Percentiles rank a stretch among this genome's conserved stretches.
Evolutionary conservation across 2,113 vertebrate genomes (phyloP).

Genomic region (Bufo gargarizans): DNA sequence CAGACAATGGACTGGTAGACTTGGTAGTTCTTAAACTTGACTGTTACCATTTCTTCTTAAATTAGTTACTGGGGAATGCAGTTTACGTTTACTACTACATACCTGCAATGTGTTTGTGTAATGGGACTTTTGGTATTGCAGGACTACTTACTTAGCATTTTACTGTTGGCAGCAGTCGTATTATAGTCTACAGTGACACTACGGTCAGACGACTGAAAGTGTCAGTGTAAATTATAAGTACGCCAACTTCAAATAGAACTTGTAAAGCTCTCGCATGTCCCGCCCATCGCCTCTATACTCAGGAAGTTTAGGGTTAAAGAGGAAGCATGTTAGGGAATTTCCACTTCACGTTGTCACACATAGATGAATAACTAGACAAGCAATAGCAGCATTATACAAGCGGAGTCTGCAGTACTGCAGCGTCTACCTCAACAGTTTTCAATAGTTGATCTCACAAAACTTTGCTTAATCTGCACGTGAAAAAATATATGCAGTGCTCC

Average conservation of each 20-base stretch:
- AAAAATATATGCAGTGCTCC: not conserved
- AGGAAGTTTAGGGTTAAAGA: slow-evolving; percentile 19
- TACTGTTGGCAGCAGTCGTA: no score
- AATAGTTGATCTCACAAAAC: not conserved
- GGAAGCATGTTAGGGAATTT: not conserved
- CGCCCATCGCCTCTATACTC: not conserved
- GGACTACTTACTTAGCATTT: not conserved
- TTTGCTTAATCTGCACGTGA: not conserved
- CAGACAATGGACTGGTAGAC: no score
- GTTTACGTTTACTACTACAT: no score
- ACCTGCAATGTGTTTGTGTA: not conserved
- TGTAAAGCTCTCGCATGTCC: not conserved
- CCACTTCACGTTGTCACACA: not conserved
- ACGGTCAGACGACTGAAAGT: no score
- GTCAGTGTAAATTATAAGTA: not conserved
- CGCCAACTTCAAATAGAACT: not conserved
- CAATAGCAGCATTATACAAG: not conserved
- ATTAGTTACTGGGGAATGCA: no score
- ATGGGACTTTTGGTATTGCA: not conserved
- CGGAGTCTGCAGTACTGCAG: not conserved
- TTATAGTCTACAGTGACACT: no score
- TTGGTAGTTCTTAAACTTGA: no score
- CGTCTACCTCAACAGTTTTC: not conserved
- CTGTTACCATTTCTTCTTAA: no score
- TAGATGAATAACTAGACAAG: not conserved